Conservation (phyloP, 2,797 vertebrate species). For the Loris lydekkerianus region DNA sequence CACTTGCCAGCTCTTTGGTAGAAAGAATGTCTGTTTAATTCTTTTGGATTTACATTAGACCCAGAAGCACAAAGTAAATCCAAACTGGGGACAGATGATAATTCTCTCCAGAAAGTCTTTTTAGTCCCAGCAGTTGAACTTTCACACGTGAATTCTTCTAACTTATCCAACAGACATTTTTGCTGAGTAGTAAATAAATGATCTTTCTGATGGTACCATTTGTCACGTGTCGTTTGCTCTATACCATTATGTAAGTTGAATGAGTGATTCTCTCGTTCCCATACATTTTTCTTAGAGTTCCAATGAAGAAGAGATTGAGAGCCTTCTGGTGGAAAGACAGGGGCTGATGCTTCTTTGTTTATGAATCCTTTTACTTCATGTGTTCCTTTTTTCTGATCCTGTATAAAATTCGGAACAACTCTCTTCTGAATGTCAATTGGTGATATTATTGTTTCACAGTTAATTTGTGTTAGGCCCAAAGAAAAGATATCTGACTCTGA, state of each 20-base stretch:
- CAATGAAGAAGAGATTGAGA: slow-evolving; percentile 38
- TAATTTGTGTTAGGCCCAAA: slow-evolving; percentile 59
- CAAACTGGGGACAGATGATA: slow-evolving; percentile 42
- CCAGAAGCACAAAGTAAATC: slow-evolving; percentile 73
- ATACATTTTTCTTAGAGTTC: slow-evolving; percentile 68
- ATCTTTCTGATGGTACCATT: slow-evolving; percentile 62
- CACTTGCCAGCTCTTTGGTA: slow-evolving; percentile 68
- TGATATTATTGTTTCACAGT: slow-evolving; percentile 73
- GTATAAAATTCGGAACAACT: slow-evolving; percentile 72
- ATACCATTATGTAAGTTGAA: slow-evolving; percentile 26
- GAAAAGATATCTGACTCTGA: slow-evolving; percentile 78
- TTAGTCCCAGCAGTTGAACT: slow-evolving; percentile 69
- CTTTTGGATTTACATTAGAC: slow-evolving; percentile 72
- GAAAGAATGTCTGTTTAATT: slow-evolving; percentile 74
- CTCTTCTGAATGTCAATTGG: background rate
- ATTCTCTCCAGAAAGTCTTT: slow-evolving; percentile 67
- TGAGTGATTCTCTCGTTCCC: slow-evolving; percentile 65
- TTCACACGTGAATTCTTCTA: slow-evolving; percentile 33
- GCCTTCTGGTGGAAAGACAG: slow-evolving; percentile 64
- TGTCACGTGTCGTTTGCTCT: slow-evolving; percentile 50
- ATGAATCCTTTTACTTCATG: slow-evolving; percentile 65
- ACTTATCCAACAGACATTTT: slow-evolving; percentile 21
- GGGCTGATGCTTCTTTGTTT: slow-evolving; percentile 54
- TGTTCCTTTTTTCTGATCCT: slow-evolving; percentile 66
- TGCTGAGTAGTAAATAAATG: slow-evolving; percentile 70